Percentiles rank a stretch among this genome's conserved stretches.
Conservation (phyloP, 2,113 vertebrate species). For the Phainopepla nitens region DNA sequence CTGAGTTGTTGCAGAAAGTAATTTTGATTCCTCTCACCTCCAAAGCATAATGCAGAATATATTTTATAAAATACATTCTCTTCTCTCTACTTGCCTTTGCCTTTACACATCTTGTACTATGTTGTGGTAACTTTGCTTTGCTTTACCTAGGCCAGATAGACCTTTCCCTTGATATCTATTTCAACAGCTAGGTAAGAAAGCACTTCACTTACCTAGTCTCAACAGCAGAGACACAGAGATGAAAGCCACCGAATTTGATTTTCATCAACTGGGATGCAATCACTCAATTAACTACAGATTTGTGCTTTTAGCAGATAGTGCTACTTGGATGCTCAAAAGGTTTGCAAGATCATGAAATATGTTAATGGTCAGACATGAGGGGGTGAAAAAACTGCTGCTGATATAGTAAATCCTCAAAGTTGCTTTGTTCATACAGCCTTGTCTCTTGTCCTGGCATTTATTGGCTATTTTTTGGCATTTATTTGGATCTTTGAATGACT, state of each 20-base stretch:
- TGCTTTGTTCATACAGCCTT: neutral
- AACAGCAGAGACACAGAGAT: neutral
- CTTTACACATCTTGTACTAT: neutral
- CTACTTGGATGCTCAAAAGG: neutral
- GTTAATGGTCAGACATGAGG: neutral
- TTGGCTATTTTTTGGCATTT: neutral
- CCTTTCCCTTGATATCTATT: neutral
- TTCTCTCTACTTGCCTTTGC: neutral
- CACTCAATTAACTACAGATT: neutral
- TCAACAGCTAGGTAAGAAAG: neutral
- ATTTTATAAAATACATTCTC: neutral
- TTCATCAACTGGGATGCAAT: neutral
- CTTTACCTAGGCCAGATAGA: neutral
- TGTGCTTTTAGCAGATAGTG: neutral
- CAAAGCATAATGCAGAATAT: neutral
- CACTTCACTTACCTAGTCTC: neutral
- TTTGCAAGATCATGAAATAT: neutral
- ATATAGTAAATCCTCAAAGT: neutral
- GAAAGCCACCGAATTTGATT: neutral
- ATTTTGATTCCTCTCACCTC: neutral
- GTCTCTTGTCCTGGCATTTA: neutral
- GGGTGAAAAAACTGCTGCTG: neutral
- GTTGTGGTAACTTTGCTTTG: neutral
- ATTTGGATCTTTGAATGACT: neutral
- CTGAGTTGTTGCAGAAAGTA: neutral